phyloP scores from a whole-genome alignment of 2,113 vertebrate genomes.

The human (Homo sapiens) region GRCh38 chr5:132716001-132716500 shows the following conservation, averaged over 20 bases:
- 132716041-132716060: neutral
- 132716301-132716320: conserved; percentile 98
- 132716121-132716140: neutral
- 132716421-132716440: conserved; percentile 98
- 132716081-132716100: neutral
- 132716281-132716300: conserved; percentile 96
- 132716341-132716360: conserved; percentile 99
- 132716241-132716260: conserved; percentile 99
- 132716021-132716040: neutral
- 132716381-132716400: conserved; percentile 99
- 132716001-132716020: neutral
- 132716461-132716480: neutral
- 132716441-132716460: conserved; percentile 85
- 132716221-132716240: conserved; percentile 1
- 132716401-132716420: conserved; percentile 97
- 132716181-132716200: neutral
- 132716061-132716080: neutral
- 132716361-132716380: conserved; percentile 96
- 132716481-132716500: neutral
- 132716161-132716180: neutral
- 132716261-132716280: conserved; percentile 98
- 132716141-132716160: neutral
- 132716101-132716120: neutral
- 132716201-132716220: neutral
- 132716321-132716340: conserved; percentile 99